Conservation (phyloP, 2,797 vertebrate genomes). For the Enteromius mattozi region DNA sequence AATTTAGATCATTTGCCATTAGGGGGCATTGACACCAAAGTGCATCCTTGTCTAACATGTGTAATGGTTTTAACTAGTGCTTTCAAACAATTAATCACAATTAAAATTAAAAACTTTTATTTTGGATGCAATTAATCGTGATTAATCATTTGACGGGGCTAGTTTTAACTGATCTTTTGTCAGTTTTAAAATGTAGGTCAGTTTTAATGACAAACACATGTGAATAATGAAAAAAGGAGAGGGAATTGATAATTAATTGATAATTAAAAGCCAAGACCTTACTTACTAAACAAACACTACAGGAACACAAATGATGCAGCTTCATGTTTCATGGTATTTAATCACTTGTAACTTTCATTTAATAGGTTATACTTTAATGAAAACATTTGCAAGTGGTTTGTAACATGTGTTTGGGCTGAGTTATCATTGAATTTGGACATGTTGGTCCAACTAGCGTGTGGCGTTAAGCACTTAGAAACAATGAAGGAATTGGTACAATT, state of each 20-base stretch:
- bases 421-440: background rate
- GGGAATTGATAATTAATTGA: background rate
- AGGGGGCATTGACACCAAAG: no score
- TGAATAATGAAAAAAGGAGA: background rate
- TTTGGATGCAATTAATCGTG: no score
- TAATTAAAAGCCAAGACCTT: background rate
- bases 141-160: no score
- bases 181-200: background rate
- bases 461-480: background rate
- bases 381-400: background rate
- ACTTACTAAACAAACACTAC: background rate
- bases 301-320: background rate
- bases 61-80: no score
- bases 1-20: background rate
- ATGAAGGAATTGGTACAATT: background rate
- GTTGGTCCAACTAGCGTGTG: background rate
- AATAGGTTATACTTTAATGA: background rate
- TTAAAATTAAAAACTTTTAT: no score
- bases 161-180: background rate
- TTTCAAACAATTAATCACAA: no score
- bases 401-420: background rate
- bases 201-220: background rate
- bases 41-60: background rate
- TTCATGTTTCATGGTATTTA: background rate
- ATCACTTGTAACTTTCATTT: background rate